Percentiles rank a stretch among this genome's conserved stretches.
Conservation (phyloP, 2,113 vertebrate species). For the Chionis minor region DNA sequence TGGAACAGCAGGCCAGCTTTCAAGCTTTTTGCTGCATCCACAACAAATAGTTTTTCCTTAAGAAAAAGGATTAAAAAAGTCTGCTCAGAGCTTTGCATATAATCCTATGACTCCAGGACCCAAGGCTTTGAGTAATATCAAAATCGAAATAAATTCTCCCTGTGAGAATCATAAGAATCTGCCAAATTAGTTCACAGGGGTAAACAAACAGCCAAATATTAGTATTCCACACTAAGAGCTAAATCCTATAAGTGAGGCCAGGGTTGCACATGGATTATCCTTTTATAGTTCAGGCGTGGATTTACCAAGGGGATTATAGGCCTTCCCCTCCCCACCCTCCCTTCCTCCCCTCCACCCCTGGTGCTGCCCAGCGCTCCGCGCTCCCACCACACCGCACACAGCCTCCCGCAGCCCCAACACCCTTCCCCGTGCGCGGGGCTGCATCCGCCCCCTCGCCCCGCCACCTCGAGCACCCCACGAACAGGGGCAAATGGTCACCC, state of each 20-base stretch:
- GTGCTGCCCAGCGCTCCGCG: neutral
- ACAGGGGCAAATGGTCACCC: neutral
- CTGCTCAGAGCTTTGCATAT: conserved; percentile 62
- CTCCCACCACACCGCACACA: neutral
- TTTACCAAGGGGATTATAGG: conserved; percentile 70
- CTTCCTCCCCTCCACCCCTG: neutral
- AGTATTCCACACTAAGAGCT: conserved; percentile 66
- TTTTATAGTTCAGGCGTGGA: conserved; percentile 68
- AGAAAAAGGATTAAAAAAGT: conserved; percentile 67
- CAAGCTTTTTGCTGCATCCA: conserved; percentile 46
- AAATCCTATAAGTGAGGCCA: conserved; percentile 66
- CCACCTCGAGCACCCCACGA: fast-evolving
- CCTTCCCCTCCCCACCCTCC: conserved; percentile 15
- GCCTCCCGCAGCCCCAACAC: fast-evolving
- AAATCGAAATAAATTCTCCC: conserved; percentile 67
- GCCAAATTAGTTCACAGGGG: conserved; percentile 67
- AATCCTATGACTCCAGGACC: conserved; percentile 62
- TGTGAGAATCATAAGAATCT: conserved; percentile 65
- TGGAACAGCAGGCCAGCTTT: conserved; percentile 60
- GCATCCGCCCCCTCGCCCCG: neutral
- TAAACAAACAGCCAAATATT: conserved; percentile 72
- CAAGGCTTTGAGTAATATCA: conserved; percentile 69
- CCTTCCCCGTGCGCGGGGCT: neutral
- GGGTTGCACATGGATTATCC: conserved; percentile 69
- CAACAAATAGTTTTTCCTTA: conserved; percentile 63